Evolutionary conservation across 2,113 vertebrate species (phyloP).

Genomic region (Eulemur macaco): DNA sequence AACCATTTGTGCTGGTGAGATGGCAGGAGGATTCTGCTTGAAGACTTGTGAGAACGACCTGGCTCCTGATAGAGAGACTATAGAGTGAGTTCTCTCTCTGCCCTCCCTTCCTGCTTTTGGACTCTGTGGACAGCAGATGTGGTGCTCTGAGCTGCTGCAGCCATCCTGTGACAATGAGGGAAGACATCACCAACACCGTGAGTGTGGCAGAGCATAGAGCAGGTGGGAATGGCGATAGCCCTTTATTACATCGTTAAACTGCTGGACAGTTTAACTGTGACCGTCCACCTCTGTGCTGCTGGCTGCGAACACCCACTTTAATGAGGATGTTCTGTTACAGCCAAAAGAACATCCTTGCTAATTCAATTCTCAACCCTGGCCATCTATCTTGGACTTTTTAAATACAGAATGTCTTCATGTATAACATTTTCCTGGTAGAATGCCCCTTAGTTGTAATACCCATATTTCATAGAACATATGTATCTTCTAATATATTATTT

Average conservation of each 20-base stretch:
- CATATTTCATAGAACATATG: neutral
- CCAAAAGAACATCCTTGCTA: neutral
- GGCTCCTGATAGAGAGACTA: neutral
- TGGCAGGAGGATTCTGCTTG: neutral
- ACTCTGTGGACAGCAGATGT: neutral
- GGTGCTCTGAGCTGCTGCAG: neutral
- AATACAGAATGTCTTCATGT: neutral
- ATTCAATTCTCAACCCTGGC: neutral
- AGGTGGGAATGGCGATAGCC: neutral
- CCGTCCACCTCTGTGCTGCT: neutral
- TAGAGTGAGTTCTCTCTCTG: neutral
- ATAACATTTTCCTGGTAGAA: neutral
- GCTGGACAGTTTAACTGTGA: neutral
- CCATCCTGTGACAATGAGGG: neutral
- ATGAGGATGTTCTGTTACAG: neutral
- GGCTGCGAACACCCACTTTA: neutral
- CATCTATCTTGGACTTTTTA: neutral
- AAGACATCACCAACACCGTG: neutral
- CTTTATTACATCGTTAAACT: neutral
- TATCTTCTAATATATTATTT: constrained; percentile 18
- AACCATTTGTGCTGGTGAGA: neutral
- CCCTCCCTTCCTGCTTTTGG: neutral
- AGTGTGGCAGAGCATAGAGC: neutral
- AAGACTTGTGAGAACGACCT: neutral
- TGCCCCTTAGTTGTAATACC: neutral